phyloP scores from a whole-genome alignment of 2,113 vertebrate genomes.

The Motacilla tschutschensis region DNA sequence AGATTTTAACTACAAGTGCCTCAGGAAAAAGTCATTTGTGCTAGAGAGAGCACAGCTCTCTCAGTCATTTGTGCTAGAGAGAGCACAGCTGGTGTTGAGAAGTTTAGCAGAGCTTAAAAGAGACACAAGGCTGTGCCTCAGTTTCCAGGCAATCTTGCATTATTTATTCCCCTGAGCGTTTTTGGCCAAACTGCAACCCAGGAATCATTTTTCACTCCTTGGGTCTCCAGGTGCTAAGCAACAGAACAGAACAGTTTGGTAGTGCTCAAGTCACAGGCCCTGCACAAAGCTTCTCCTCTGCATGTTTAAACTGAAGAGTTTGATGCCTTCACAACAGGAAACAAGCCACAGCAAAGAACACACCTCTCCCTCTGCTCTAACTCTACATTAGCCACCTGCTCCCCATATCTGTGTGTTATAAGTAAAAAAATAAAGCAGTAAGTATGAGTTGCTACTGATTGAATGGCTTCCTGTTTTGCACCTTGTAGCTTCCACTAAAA shows the following conservation, averaged over 20 bases:
- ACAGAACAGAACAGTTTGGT: not conserved
- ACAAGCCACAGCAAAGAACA: not conserved
- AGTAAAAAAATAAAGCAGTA: not conserved
- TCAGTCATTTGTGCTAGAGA: not conserved
- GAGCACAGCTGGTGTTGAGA: not conserved
- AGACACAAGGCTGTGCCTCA: not conserved
- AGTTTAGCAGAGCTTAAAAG: not conserved
- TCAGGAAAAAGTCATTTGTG: not conserved
- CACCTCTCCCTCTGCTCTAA: not conserved
- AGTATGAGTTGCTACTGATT: not conserved
- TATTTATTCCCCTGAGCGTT: not conserved
- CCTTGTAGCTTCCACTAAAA: not conserved
- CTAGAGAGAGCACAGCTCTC: not conserved
- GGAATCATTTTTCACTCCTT: not conserved
- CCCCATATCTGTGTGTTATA: not conserved
- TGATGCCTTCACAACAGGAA: not conserved
- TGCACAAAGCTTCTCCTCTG: not conserved
- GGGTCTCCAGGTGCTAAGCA: not conserved
- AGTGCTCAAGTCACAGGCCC: not conserved
- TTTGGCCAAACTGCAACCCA: not conserved
- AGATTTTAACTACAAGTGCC: not conserved
- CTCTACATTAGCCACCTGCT: not conserved
- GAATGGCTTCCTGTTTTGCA: slow-evolving; percentile 2
- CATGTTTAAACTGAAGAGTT: not conserved
- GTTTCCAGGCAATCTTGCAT: not conserved